Percentiles rank a stretch among this genome's conserved stretches.
phyloP scores from a whole-genome alignment of 2,888 invertebrate species.

The Lasioglossum calceatum region DNA sequence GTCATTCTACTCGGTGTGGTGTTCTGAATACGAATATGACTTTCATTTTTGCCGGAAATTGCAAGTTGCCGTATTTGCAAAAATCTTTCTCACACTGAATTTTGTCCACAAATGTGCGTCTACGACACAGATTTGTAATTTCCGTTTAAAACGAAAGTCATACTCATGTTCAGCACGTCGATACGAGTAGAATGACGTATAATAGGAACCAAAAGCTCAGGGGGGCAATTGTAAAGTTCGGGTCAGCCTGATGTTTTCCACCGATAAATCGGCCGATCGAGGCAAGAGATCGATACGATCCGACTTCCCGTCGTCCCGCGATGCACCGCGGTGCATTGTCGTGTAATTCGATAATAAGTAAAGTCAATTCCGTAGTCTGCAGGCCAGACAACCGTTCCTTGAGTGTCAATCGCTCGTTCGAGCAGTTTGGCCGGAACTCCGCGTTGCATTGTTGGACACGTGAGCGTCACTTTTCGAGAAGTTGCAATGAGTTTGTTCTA shows the following conservation, averaged over 20 bases:
- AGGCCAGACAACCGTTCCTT: background rate
- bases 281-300: background rate
- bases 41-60: too few relatives aligned
- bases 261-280: background rate
- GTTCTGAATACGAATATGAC: too few relatives aligned
- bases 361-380: constrained; percentile 26
- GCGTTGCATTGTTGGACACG: constrained; percentile 2
- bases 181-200: background rate
- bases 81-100: too few relatives aligned
- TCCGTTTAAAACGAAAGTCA: too few relatives aligned
- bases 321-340: constrained; percentile 24
- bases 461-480: background rate
- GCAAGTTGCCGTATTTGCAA: too few relatives aligned
- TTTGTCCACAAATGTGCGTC: too few relatives aligned
- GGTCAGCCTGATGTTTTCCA: background rate
- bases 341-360: constrained; percentile 52
- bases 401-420: background rate
- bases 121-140: too few relatives aligned
- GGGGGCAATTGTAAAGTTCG: background rate
- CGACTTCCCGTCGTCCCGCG: too few relatives aligned
- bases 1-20: too few relatives aligned
- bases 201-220: background rate
- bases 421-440: background rate
- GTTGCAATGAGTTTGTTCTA: constrained; percentile 11
- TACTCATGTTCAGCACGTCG: too few relatives aligned